A percentile compares a stretch with the other conserved stretches of the same genome.
phyloP scores from a whole-genome alignment of 2,888 invertebrate genomes.

The Spodoptera littoralis region DNA sequence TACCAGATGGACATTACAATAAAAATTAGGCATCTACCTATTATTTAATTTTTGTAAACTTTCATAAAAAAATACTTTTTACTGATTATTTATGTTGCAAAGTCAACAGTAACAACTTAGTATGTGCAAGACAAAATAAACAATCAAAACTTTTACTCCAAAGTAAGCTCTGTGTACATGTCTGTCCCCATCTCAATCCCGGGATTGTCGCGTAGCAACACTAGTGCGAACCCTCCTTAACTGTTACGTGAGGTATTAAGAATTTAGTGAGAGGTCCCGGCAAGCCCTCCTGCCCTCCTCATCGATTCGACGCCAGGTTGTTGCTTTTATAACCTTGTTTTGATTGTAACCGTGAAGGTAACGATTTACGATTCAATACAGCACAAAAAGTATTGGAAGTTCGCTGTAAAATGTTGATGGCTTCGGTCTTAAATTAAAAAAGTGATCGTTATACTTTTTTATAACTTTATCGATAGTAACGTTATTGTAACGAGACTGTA shows the following conservation, averaged over 20 bases:
- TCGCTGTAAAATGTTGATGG: conserved; percentile 47
- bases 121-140: background rate
- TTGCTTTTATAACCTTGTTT: conserved; percentile 64
- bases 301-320: conserved; percentile 61
- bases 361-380: conserved; percentile 51
- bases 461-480: conserved; percentile 23
- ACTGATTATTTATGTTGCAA: too few relatives aligned
- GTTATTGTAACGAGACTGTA: conserved; percentile 13
- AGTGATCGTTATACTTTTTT: conserved; percentile 42
- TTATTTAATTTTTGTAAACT: too few relatives aligned
- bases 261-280: conserved; percentile 80
- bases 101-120: too few relatives aligned
- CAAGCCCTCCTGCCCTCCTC: conserved; percentile 65
- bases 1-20: too few relatives aligned
- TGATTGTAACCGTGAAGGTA: conserved; percentile 59
- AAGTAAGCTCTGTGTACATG: conserved; percentile 17
- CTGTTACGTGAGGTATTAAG: conserved; percentile 88
- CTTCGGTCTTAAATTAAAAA: conserved; percentile 45
- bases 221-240: conserved; percentile 78
- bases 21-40: too few relatives aligned
- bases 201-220: conserved; percentile 55
- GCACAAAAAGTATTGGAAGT: conserved; percentile 46
- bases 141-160: background rate
- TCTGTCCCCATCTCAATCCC: conserved; percentile 51
- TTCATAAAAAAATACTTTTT: too few relatives aligned